Conservation (phyloP, 2,888 invertebrate species). For the Chamaedrilus cognettii region DNA sequence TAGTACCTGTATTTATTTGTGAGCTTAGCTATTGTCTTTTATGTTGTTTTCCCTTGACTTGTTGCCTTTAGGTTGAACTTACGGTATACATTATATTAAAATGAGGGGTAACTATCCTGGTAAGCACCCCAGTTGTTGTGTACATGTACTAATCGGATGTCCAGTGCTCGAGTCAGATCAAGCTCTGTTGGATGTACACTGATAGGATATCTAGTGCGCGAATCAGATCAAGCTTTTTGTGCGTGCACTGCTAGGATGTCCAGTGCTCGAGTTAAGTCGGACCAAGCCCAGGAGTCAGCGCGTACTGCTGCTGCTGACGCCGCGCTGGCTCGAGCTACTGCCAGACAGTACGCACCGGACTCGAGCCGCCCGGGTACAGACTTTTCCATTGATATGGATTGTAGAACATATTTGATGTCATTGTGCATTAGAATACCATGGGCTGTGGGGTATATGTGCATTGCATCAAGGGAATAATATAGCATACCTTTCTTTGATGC, state of each 20-base stretch:
- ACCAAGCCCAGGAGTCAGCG: constrained; percentile 21
- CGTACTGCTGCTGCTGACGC: constrained; percentile 17
- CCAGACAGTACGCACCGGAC: constrained; percentile 11
- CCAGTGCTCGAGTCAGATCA: background rate
- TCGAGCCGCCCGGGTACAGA: constrained; percentile 5
- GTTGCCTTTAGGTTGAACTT: too few relatives aligned
- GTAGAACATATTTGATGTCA: background rate
- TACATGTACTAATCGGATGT: background rate
- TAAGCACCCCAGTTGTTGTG: too few relatives aligned
- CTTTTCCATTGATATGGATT: too few relatives aligned
- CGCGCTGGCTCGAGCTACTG: constrained; percentile 16
- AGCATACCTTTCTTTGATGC: too few relatives aligned
- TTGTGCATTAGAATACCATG: background rate
- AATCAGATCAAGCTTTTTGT: background rate
- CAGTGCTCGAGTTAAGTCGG: constrained; percentile 20
- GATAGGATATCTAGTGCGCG: background rate
- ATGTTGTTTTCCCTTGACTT: too few relatives aligned
- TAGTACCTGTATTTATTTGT: too few relatives aligned
- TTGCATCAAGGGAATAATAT: too few relatives aligned
- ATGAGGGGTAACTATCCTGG: too few relatives aligned
- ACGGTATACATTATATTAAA: too few relatives aligned
- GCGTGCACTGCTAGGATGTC: constrained; percentile 17
- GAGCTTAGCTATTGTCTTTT: too few relatives aligned
- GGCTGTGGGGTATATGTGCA: too few relatives aligned
- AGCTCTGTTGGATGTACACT: background rate